Base-by-base conservation (phyloP, 2,888 invertebrate species). In the Drosophila rellima region DNA sequence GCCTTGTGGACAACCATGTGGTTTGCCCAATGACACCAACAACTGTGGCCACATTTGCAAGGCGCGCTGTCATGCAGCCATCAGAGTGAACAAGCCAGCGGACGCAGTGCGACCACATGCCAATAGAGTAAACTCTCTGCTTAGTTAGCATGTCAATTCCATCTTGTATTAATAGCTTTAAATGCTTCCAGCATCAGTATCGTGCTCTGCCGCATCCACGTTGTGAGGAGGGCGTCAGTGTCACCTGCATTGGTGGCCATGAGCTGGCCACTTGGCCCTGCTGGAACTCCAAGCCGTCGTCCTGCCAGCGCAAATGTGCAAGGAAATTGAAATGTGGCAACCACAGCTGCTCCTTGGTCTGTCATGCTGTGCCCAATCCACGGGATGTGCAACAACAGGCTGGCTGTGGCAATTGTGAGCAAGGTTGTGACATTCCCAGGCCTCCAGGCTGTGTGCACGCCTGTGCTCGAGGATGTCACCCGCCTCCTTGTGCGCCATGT, bases 241-340 rank as follows among this genome's bases (percentile, higher is more conserved):
- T 96, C 0, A 94, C 94, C 10, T 97, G 96, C 91, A 93, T 97
- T 89, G 96, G 96, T 35, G 94, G 94, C 69, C 96, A 96, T 93
- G 95, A 96, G 92, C 94, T 94, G 10, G 92, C 94, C n/a, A 90
- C 94, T 18, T 95, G 95, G 93, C 94, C 95, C 2, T 96, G 96
- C 91, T 94, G 95, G 91, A 91, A 95, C 92, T 96, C 97, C 1
- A 93, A 93, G 57, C 94, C 96, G 0, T 93, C 94, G 6, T 96
- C 96, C 7, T 99, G 99, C 90, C 96, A 96, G 1, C 93, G 96
- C 77, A 93, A 94, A 17, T 99, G 99, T 92, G 95, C 95, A 0
- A 94, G 95, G 57, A 90, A 93, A 2, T 93, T 99, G 13, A 90
- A 93, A 1, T 98, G 98, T 91, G 95, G 95, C 1, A 96, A 96